These are phyloP conservation scores for Saimiri boliviensis DNA, from an alignment of 2,113 vertebrate species.

Conservation along the genomic window DNA sequence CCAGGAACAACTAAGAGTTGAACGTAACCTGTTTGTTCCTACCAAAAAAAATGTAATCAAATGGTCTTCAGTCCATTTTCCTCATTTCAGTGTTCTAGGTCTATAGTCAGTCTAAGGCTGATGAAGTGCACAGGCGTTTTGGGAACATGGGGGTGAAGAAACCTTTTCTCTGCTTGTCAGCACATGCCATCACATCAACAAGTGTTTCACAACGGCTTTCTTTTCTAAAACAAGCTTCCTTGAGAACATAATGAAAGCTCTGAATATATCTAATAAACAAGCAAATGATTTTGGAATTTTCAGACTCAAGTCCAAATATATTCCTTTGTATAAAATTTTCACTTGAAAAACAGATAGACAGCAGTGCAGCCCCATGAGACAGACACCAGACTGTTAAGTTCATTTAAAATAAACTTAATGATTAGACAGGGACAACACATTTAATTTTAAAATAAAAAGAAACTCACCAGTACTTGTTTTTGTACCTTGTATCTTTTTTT, in stretches of 20 bases:
- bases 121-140: not conserved
- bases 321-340: not conserved
- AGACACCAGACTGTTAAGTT: not conserved
- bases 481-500: not conserved
- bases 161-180: not conserved
- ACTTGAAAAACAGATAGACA: not conserved
- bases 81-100: not conserved
- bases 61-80: not conserved
- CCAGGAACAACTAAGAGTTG: not conserved
- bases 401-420: not conserved
- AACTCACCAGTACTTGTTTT: not conserved
- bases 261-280: not conserved
- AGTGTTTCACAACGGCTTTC: not conserved
- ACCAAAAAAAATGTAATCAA: not conserved
- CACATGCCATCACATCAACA: not conserved
- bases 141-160: not conserved
- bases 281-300: not conserved
- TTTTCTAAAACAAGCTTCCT: not conserved
- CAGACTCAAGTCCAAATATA: not conserved
- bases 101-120: not conserved
- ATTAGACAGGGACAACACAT: not conserved
- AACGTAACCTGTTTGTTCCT: not conserved
- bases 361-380: not conserved
- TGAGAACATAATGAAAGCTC: not conserved
- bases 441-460: not conserved